phyloP scores from a whole-genome alignment of 2,797 vertebrate species.

The Eurystomus glaucurus region DNA sequence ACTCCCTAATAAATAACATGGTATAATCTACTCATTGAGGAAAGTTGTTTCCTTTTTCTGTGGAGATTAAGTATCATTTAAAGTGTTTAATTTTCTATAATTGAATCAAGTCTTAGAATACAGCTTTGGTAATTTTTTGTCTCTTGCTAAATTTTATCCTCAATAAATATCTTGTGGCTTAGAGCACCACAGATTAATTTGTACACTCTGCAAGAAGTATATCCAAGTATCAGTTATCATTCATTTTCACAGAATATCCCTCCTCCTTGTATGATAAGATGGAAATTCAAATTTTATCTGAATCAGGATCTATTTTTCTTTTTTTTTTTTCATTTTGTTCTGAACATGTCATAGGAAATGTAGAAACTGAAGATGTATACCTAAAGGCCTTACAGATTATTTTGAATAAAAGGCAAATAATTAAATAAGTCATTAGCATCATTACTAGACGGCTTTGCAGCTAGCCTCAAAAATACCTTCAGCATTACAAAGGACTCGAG shows the following conservation, averaged over 20 bases:
- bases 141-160: slow-evolving; percentile 8
- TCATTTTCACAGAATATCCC: not conserved
- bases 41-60: slow-evolving; percentile 4
- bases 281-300: not conserved
- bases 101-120: slow-evolving; percentile 15
- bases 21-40: not conserved
- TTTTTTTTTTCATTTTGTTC: not conserved
- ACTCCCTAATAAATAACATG: not conserved
- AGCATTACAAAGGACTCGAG: not conserved
- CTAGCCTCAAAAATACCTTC: slow-evolving; percentile 25
- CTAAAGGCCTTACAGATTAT: not conserved
- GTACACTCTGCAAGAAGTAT: not conserved
- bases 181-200: not conserved
- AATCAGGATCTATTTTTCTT: not conserved
- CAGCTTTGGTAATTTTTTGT: not conserved
- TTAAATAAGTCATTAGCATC: slow-evolving; percentile 2
- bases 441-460: not conserved
- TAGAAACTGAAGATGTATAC: not conserved
- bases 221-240: not conserved
- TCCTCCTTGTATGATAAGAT: not conserved
- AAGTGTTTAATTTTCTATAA: slow-evolving; percentile 52
- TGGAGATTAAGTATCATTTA: slow-evolving; percentile 12
- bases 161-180: not conserved
- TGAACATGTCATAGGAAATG: no score
- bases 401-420: not conserved